Evolutionary conservation across 2,113 vertebrate genomes (phyloP).

Genomic region (Gambusia holbrooki): DNA sequence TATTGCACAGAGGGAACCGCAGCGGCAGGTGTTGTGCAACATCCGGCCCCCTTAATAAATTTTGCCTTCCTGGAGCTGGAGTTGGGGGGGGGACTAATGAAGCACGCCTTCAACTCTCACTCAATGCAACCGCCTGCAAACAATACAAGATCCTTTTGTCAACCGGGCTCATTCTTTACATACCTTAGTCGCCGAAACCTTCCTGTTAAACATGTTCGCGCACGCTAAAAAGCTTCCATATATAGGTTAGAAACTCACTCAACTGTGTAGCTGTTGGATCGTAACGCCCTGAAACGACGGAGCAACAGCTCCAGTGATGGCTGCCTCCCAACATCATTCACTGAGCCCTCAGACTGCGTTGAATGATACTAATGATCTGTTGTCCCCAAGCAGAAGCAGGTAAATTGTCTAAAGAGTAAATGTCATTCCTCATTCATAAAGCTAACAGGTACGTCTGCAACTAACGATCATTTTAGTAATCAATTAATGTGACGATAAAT

Average conservation of each 20-base stretch:
- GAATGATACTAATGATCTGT: constrained; percentile 53
- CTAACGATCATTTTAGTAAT: too few species aligned
- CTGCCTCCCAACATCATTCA: not conserved
- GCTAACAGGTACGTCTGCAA: too few species aligned
- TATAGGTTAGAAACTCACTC: constrained; percentile 41
- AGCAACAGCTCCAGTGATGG: not conserved
- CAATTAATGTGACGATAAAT: too few species aligned
- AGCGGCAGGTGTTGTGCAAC: constrained; percentile 97
- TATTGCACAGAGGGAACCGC: constrained; percentile 88
- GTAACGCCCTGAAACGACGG: constrained; percentile 8
- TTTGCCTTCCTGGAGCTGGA: constrained; percentile 82
- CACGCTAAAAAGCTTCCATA: constrained; percentile 35
- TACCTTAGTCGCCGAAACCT: not conserved
- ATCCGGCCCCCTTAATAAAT: constrained; percentile 91
- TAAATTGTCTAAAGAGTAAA: constrained; percentile 63
- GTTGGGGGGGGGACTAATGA: constrained; percentile 82
- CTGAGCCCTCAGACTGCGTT: constrained; percentile 13
- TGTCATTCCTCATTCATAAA: constrained; percentile 63
- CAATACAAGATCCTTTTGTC: constrained; percentile 14
- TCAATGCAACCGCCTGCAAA: constrained; percentile 32
- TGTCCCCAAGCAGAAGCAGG: constrained; percentile 27
- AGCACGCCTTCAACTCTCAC: constrained; percentile 86
- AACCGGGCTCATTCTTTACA: constrained; percentile 27
- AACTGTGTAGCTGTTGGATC: constrained; percentile 30
- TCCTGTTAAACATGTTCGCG: constrained; percentile 38